Evolutionary conservation across 2,113 vertebrate genomes (phyloP), one percentile per base, ranked within the genome.

Genomic region (Microcebus tavaratra): DNA sequence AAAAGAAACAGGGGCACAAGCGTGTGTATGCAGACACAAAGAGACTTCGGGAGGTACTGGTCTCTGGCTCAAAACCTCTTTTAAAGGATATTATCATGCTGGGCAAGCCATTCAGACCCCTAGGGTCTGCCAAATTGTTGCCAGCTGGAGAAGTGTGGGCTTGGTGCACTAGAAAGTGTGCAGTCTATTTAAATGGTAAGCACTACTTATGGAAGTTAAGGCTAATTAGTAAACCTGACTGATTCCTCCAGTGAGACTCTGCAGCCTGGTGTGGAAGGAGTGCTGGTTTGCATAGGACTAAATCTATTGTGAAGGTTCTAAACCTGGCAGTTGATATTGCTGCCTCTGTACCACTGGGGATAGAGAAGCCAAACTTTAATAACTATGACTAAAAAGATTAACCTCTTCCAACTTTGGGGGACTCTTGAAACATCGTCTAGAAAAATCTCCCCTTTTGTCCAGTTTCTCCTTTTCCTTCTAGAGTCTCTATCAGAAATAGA

Each of bases 1-100:
- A 67, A 96, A 76, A 70, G 84, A 97, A 98, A 92, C 20, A 97
- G 89, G 48, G 96, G 90, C 68, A 86, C 88, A 57, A 84, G 36
- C 67, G 23, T 80, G 39, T 45, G 34, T 93, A 59, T 29, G 39
- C 14, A 88, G 83, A 96, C 63, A 90, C 50, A 93, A 92, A 92
- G 50, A 91, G 70, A 92, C 36, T 92, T 89, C 48, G 63, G n/a
- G 76, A 96, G 67, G 81, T 93, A 93, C 59, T 93, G 17, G 45
- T 96, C 59, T 94, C 39, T 76, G 61, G 59, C 34, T 53, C 59
- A 39, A 96, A 96, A 92, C 59, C 45, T 94, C 48, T 83, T 93
- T 84, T 45, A 88, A 95, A 59, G 61, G 50, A 87, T 90, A 89
- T 85, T 88, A 92, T 79, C 53, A 0, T 96, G 14, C 67, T 93